A percentile compares a stretch with the other conserved stretches of the same genome.
Evolutionary conservation across 92 coral and sea anemone species (phyloP).

Genomic region (Phenganax subtilis): DNA sequence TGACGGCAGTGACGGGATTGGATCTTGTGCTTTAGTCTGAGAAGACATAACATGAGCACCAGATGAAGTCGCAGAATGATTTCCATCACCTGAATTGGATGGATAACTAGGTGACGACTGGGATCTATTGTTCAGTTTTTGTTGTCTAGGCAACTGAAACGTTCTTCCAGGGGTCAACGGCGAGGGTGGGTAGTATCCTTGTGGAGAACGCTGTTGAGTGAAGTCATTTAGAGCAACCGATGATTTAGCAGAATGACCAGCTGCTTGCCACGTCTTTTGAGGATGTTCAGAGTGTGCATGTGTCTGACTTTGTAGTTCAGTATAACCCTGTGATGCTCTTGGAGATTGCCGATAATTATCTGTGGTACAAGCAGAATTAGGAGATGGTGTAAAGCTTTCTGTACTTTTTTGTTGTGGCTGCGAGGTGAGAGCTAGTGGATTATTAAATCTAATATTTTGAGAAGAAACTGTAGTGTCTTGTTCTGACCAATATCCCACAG

Average conservation of each 20-base stretch:
- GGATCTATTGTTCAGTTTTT: neutral
- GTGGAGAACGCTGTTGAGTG: neutral
- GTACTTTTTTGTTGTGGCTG: neutral
- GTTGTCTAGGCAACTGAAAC: neutral
- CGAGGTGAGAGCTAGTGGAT: neutral
- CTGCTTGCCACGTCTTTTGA: neutral
- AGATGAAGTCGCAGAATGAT: neutral
- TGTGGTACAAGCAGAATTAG: neutral
- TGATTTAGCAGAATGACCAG: neutral
- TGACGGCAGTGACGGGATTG: neutral
- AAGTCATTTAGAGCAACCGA: neutral
- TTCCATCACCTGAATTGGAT: neutral
- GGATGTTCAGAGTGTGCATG: neutral
- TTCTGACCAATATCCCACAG: constrained; percentile 6
- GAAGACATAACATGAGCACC: neutral
- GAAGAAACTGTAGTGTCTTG: neutral
- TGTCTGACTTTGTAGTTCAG: neutral
- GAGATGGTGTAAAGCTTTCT: neutral
- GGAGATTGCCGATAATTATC: neutral
- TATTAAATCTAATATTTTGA: neutral
- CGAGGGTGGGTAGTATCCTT: constrained; percentile 6
- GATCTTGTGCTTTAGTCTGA: neutral
- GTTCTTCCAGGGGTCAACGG: neutral
- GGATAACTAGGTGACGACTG: neutral
- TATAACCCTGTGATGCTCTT: neutral